A percentile compares a stretch with the other conserved stretches of the same genome.
Conservation (phyloP, 2,113 vertebrate species). For the Nothocercus nigrocapillus region DNA sequence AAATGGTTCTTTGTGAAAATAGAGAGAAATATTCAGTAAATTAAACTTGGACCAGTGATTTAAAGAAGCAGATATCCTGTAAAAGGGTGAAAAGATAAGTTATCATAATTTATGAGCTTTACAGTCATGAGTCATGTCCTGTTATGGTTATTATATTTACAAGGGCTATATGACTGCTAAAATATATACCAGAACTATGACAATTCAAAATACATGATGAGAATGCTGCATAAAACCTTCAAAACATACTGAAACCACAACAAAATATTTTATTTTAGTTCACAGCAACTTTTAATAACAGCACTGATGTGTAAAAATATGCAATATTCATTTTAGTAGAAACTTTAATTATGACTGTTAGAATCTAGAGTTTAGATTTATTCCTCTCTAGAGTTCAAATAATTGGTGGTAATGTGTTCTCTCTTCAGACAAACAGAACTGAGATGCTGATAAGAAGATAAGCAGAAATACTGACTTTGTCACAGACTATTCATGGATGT, state of each 20-base stretch:
- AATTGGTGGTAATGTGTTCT: background rate
- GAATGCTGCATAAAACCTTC: background rate
- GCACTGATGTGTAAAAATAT: background rate
- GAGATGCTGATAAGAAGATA: background rate
- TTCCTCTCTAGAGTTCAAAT: background rate
- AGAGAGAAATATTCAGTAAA: slow-evolving; percentile 2
- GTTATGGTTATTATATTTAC: slow-evolving; percentile 36
- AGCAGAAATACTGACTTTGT: background rate
- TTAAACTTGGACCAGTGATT: background rate
- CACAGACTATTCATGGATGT: background rate
- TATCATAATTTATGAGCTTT: slow-evolving; percentile 47
- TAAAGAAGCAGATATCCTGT: slow-evolving; percentile 10
- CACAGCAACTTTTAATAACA: background rate
- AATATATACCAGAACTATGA: slow-evolving; percentile 21
- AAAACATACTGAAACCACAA: background rate
- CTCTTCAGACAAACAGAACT: background rate
- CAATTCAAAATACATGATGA: background rate
- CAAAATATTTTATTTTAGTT: background rate
- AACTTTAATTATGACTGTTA: background rate
- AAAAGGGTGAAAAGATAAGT: background rate
- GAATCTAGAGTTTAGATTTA: background rate
- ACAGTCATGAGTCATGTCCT: slow-evolving; percentile 33
- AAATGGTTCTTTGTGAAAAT: background rate
- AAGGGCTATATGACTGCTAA: slow-evolving; percentile 6
- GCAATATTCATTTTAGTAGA: background rate